These are phyloP conservation scores for Nasonia vitripennis DNA, from an alignment of 1,140 invertebrate genomes.

Conservation along the genomic window DNA sequence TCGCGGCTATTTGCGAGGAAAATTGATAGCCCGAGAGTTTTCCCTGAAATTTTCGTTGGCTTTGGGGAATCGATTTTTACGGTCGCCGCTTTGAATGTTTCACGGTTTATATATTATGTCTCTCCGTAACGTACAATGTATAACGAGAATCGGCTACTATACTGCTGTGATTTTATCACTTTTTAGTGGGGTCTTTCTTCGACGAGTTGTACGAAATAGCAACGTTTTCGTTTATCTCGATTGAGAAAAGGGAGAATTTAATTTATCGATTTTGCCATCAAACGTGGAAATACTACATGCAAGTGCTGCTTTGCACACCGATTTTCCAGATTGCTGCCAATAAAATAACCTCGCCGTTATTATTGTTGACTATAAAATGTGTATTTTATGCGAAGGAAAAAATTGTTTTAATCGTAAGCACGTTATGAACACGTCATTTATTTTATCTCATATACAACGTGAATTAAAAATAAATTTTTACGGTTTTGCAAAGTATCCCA, in stretches of 20 bases:
- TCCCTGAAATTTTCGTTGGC: slow-evolving; percentile 17
- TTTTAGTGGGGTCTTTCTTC: neutral
- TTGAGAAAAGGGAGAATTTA: neutral
- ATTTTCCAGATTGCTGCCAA: neutral
- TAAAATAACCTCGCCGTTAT: neutral
- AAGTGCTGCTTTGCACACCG: neutral
- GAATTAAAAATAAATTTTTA: neutral
- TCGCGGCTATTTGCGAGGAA: slow-evolving; percentile 1
- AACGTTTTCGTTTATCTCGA: neutral
- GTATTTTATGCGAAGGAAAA: neutral
- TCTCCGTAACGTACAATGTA: neutral
- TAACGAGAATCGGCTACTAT: slow-evolving; percentile 23
- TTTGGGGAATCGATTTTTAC: slow-evolving; percentile 36
- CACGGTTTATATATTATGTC: slow-evolving; percentile 1
- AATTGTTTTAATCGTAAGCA: neutral
- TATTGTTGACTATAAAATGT: neutral
- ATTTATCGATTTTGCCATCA: neutral
- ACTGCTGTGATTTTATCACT: neutral
- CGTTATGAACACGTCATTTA: no score
- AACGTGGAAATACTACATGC: neutral
- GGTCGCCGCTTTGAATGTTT: neutral
- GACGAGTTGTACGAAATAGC: neutral
- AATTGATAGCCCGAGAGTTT: slow-evolving; percentile 38
- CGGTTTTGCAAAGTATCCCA: neutral
- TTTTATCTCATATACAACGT: no score